Base-by-base conservation (phyloP, 2,888 invertebrate species). In the Phorcus lineatus region DNA sequence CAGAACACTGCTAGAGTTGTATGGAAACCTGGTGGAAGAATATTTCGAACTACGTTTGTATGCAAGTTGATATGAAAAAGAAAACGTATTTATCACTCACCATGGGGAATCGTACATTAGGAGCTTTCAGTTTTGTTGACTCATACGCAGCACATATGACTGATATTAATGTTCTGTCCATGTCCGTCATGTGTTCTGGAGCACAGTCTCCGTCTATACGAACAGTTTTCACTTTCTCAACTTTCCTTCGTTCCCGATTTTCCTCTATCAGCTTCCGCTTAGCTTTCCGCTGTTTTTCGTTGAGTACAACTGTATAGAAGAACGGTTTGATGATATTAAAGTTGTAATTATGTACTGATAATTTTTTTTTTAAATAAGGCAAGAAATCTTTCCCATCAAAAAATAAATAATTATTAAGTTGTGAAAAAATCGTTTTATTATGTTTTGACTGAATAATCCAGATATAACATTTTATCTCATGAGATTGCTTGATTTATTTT, bases 231-330 rank as follows among this genome's bases (percentile, higher is more conserved):
- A 84, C 66, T n/a, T 82, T 82, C 66, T 91, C 92, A 7, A 83
- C 76, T 77, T 87, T 83, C 78, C 90, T 81, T 40, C 89, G 78
- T 77, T 89, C 88, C 55, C 94, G 89, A 80, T 94, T 94, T 28
- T 92, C 92, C 85, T 93, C 92, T 83, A 94, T 94, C 62, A 94
- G 82, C 81, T 92, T 91, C 74, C 93, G 85, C 81, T 94, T 94
- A 28, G 93, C 93, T 11, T 88, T 87, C 74, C 94, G 86, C 83
- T 94, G 93, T 78, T 84, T 88, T 79, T 94, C 94, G 84, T 93
- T 92, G 79, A 94, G 86, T 24, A 94, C 94, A 84, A 94, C 94
- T 94, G 88, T 6, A 87, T 88, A 66, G 19, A 31, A 62, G 47
- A 13, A 47, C 6, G 11, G 4, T 13, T 6, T 47, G 1, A 47